A percentile compares a stretch with the other conserved stretches of the same genome.
Conservation (phyloP, 30 jellyfish, hydroid and myxozoan genomes). For the Aurelia aurita complex sp. Pacific region DNA sequence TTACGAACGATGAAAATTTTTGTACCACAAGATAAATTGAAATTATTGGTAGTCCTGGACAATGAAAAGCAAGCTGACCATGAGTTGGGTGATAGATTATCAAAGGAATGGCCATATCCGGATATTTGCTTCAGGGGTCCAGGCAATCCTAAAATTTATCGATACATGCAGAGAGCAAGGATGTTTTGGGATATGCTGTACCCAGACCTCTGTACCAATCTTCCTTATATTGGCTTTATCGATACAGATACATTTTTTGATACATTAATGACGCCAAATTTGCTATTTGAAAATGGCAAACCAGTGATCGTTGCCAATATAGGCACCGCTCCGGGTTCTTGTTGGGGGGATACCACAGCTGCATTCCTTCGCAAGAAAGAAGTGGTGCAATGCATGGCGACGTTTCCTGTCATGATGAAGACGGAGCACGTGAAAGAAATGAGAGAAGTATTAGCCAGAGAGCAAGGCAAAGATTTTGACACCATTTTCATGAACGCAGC, state of each 20-base stretch:
- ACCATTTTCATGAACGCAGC: slow-evolving; percentile 20
- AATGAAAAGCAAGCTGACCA: slow-evolving; percentile 18
- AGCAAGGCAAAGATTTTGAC: slow-evolving; percentile 41
- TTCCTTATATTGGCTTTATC: too few relatives aligned
- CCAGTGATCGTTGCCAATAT: too few relatives aligned
- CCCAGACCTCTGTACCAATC: too few relatives aligned
- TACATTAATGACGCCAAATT: too few relatives aligned
- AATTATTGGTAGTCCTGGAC: slow-evolving; percentile 49
- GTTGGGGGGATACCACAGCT: slow-evolving; percentile 40
- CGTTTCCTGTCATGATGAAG: slow-evolving; percentile 68
- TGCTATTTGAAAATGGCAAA: too few relatives aligned
- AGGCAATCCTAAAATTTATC: too few relatives aligned
- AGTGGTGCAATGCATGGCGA: slow-evolving; percentile 58
- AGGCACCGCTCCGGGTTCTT: slow-evolving; percentile 8
- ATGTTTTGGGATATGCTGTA: too few relatives aligned
- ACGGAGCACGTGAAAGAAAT: neutral
- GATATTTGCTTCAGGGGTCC: too few relatives aligned
- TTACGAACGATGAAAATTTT: slow-evolving; percentile 48
- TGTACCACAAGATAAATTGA: slow-evolving; percentile 50
- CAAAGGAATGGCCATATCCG: too few relatives aligned
- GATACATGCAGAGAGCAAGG: too few relatives aligned
- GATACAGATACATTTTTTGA: too few relatives aligned
- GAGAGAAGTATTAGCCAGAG: slow-evolving; percentile 6
- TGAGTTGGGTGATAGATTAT: too few relatives aligned
- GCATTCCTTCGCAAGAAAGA: slow-evolving; percentile 50